These are phyloP conservation scores for Drosophila antonietae DNA, from an alignment of 2,888 invertebrate species.

Conservation along the genomic window DNA sequence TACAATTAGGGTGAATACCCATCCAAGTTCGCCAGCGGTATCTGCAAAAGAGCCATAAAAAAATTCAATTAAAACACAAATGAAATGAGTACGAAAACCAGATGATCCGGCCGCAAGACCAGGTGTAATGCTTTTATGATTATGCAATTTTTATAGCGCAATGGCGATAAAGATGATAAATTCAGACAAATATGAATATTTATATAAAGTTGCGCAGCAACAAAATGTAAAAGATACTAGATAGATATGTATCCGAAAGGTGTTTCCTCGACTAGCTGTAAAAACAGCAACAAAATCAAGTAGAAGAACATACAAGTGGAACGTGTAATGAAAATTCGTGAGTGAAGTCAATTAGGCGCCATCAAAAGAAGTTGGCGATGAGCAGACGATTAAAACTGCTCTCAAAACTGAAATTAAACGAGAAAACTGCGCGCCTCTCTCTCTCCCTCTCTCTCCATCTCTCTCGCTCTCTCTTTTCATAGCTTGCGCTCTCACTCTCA, in stretches of 20 bases:
- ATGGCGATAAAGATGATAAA: slow-evolving; percentile 67
- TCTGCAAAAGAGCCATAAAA: slow-evolving; percentile 74
- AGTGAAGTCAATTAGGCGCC: slow-evolving; percentile 68
- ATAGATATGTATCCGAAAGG: slow-evolving; percentile 22
- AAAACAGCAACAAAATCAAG: slow-evolving; percentile 10
- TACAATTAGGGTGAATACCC: slow-evolving; percentile 89
- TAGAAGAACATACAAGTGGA: not conserved
- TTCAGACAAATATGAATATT: slow-evolving; percentile 63
- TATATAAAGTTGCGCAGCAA: slow-evolving; percentile 17
- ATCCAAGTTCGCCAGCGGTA: slow-evolving; percentile 85
- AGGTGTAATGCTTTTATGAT: slow-evolving; percentile 57
- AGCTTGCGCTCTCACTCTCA: slow-evolving; percentile 9
- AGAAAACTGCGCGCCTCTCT: slow-evolving; percentile 14
- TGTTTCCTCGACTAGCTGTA: slow-evolving; percentile 44
- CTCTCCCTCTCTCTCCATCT: too few species aligned
- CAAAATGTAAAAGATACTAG: not conserved
- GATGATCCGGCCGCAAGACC: slow-evolving; percentile 36
- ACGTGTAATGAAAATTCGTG: slow-evolving; percentile 59
- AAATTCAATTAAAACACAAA: slow-evolving; percentile 43
- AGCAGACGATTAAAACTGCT: slow-evolving; percentile 47
- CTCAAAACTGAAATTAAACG: slow-evolving; percentile 42
- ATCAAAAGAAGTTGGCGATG: slow-evolving; percentile 40
- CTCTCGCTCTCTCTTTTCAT: not conserved
- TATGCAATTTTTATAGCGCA: slow-evolving; percentile 65
- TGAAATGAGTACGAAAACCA: slow-evolving; percentile 43